These are phyloP conservation scores for Eupithecia vulgata DNA, from an alignment of 2,888 invertebrate genomes.

Conservation along the genomic window DNA sequence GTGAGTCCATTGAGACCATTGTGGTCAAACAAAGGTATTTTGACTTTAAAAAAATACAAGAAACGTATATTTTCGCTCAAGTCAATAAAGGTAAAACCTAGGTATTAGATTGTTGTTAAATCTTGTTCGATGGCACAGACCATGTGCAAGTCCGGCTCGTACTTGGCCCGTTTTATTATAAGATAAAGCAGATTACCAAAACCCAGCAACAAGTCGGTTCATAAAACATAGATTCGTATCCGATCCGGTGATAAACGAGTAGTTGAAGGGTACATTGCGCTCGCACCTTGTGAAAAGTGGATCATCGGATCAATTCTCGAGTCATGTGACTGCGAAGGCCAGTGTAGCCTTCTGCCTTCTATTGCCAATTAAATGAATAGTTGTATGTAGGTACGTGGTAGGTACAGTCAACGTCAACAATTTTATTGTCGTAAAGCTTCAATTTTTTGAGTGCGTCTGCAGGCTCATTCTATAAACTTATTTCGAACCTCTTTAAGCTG, in stretches of 20 bases:
- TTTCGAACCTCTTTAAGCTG: too few species aligned
- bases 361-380: constrained; percentile 45
- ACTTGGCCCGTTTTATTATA: too few species aligned
- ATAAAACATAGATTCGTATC: constrained; percentile 19
- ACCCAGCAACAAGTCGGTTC: constrained; percentile 8
- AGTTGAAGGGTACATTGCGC: constrained; percentile 51
- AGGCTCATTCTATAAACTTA: too few species aligned
- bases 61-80: too few species aligned
- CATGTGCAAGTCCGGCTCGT: too few species aligned
- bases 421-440: neutral
- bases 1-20: too few species aligned
- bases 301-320: constrained; percentile 65
- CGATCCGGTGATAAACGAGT: constrained; percentile 33
- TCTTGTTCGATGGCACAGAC: too few species aligned
- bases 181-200: neutral
- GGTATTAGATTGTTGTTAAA: too few species aligned
- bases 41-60: too few species aligned
- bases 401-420: constrained; percentile 2
- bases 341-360: constrained; percentile 42
- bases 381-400: neutral
- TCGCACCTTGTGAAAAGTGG: constrained; percentile 59
- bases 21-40: too few species aligned
- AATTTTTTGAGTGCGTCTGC: neutral
- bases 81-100: too few species aligned
- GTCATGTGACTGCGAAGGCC: constrained; percentile 73